Evolutionary conservation across 2,113 vertebrate species (phyloP), one percentile per base, ranked within the genome.

Genomic region (Etheostoma cragini): DNA sequence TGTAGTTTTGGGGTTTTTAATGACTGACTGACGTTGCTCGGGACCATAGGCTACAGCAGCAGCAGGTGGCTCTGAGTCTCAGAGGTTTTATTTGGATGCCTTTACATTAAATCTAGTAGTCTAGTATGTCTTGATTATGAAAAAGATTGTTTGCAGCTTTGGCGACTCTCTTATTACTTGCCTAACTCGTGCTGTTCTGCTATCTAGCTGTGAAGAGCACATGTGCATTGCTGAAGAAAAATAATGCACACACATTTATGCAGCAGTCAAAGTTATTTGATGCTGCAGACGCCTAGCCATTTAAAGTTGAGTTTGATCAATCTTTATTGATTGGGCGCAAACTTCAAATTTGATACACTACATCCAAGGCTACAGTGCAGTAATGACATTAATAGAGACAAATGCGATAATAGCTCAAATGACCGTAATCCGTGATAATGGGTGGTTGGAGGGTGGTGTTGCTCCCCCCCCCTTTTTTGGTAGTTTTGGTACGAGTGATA

Each of bases 321-420:
- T 91, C 79, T 16, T 84, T 79, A 91, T 89, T 57, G 92, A 92
- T 80, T 60, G 17, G 45, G n/a, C 26, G 50, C 85, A 78, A 80
- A 70, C 86, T 87, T 85, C 68, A 87, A 57, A 74, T 53, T 78
- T 65, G 67, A 87, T 75, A 53, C 76, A 33, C 49, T 71, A 78
- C 68, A 68, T 70, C 68, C 87, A 80, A 86, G 85, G 85, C 75
- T 77, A 56, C 85, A 66, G 61, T 62, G 54, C 53, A 69, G 79
- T 83, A 82, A 85, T 89, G 80, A 83, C 85, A 82, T 90, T 88
- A 88, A 91, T 84, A 87, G 86, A 87, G 64, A 75, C 74, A 50
- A 78, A 91, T 82, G 80, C 56, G 74, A 87, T 81, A 80, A 85
- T 76, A 4, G 6, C 82, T 72, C 57, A 85, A 88, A 81, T 88